Conservation (phyloP, 2,888 invertebrate genomes). For the Bhutanitis thaidina region DNA sequence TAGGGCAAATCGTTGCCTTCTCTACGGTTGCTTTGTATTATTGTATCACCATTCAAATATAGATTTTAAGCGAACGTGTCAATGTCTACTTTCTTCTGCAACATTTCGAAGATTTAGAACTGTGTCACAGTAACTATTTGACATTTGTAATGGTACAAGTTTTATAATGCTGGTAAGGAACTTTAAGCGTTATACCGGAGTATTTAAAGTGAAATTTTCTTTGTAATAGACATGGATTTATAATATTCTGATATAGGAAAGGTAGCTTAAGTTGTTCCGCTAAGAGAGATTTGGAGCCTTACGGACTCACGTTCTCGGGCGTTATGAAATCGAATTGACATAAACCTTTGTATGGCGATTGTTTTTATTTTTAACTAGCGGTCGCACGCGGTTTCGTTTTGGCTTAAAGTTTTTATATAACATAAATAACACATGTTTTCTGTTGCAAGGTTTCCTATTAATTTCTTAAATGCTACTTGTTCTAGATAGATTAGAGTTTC, state of each 20-base stretch:
- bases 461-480: too few relatives aligned
- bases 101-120: conserved; percentile 32
- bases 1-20: conserved; percentile 57
- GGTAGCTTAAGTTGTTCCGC: conserved; percentile 43
- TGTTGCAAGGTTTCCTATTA: too few relatives aligned
- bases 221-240: conserved; percentile 25
- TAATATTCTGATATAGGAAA: conserved; percentile 30
- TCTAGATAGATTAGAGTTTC: too few relatives aligned
- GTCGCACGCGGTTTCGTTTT: conserved; percentile 20
- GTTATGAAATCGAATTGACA: conserved; percentile 73
- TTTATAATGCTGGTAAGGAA: conserved; percentile 24
- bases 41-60: conserved; percentile 19
- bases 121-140: conserved; percentile 34
- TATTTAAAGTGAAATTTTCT: conserved; percentile 30
- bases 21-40: conserved; percentile 33
- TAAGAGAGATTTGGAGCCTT: conserved; percentile 73
- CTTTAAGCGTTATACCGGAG: conserved; percentile 19
- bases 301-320: conserved; percentile 57
- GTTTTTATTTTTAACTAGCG: conserved; percentile 32
- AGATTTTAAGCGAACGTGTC: background rate
- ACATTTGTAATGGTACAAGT: conserved; percentile 52
- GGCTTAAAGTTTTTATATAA: conserved; percentile 13
- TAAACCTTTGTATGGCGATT: conserved; percentile 49
- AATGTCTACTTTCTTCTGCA: conserved; percentile 25
- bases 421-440: background rate